These are phyloP conservation scores for Colius striatus DNA, from an alignment of 2,113 vertebrate species.

Conservation along the genomic window DNA sequence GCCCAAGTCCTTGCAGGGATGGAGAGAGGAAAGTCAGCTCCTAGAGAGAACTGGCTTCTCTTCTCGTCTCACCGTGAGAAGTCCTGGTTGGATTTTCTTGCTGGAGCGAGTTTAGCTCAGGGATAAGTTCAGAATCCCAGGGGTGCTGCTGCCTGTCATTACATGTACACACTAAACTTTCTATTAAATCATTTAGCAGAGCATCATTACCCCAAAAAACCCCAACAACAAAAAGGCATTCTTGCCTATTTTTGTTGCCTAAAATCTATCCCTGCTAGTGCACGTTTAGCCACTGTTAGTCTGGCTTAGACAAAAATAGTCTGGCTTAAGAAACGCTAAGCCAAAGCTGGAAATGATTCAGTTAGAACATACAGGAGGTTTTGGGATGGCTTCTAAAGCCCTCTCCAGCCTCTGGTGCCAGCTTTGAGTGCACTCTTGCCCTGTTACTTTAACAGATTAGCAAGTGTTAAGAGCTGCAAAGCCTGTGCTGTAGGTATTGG, in stretches of 20 bases:
- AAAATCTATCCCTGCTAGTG: neutral
- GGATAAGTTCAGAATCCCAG: neutral
- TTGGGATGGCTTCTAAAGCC: neutral
- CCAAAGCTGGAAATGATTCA: neutral
- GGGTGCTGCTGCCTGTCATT: neutral
- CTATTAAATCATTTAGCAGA: neutral
- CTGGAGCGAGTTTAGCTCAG: neutral
- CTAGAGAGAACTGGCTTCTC: neutral
- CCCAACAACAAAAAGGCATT: neutral
- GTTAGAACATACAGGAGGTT: neutral
- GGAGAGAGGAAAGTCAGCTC: neutral
- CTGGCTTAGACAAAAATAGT: neutral
- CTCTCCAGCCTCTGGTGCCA: neutral
- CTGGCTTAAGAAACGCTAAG: neutral
- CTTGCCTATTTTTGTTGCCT: rapidly evolving
- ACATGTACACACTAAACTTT: rapidly evolving
- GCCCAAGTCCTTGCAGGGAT: rapidly evolving
- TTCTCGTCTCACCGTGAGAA: neutral
- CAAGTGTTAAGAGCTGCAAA: neutral
- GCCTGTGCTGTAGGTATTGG: neutral
- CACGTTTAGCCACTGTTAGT: neutral
- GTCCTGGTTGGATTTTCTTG: neutral
- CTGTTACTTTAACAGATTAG: neutral
- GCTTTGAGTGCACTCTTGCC: neutral
- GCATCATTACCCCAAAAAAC: neutral